These are phyloP conservation scores for Amniataba percoides DNA, from an alignment of 2,797 vertebrate genomes.

Conservation along the genomic window DNA sequence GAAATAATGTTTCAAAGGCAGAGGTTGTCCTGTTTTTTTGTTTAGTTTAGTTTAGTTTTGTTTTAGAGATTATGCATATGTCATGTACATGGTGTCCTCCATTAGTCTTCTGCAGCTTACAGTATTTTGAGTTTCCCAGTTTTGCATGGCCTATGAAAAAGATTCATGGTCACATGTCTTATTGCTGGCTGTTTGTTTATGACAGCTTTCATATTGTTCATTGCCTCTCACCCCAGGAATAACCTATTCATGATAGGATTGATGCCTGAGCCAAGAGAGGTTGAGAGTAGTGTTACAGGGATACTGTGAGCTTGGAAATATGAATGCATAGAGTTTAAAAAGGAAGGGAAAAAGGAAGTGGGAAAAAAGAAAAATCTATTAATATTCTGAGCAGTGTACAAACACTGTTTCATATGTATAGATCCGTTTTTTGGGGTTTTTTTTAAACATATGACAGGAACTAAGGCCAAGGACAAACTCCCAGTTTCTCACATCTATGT, in stretches of 20 bases:
- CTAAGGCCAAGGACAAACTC: no score
- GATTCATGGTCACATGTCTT: slow-evolving; percentile 24
- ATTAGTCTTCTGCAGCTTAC: slow-evolving; percentile 39
- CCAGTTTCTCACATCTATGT: neutral
- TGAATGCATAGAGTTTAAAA: neutral
- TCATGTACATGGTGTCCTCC: slow-evolving; percentile 12
- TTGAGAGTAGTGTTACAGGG: neutral
- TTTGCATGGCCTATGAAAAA: slow-evolving; percentile 21
- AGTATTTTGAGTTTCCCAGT: slow-evolving; percentile 29
- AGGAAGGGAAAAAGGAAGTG: slow-evolving; percentile 7
- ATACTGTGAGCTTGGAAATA: neutral
- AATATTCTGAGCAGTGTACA: neutral
- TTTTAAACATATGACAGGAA: no score
- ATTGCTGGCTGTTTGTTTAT: slow-evolving; percentile 41
- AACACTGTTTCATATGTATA: neutral
- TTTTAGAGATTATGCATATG: slow-evolving; percentile 33
- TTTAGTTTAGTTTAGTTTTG: neutral
- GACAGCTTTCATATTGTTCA: slow-evolving; percentile 46
- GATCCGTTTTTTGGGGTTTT: no score
- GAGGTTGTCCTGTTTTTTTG: neutral
- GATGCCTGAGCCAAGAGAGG: slow-evolving; percentile 8
- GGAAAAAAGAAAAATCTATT: slow-evolving; percentile 10
- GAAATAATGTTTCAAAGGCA: slow-evolving; percentile 30
- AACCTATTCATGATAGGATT: slow-evolving; percentile 23
- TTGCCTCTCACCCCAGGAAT: slow-evolving; percentile 33